phyloP scores from a whole-genome alignment of 2,888 invertebrate species.

The Caenorhabditis angaria region DNA sequence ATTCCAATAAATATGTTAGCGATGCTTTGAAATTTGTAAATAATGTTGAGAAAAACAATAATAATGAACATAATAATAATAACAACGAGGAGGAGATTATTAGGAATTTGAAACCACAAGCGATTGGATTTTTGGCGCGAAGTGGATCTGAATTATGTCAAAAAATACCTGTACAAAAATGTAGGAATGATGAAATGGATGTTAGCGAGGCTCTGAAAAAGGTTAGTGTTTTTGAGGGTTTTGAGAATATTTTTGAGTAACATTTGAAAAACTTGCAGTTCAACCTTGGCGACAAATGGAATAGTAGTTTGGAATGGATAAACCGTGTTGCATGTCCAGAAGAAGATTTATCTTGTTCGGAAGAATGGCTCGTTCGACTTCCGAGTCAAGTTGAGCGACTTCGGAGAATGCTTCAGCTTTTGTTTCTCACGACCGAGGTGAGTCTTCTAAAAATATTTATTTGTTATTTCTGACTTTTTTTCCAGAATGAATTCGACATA shows the following conservation, averaged over 20 bases:
- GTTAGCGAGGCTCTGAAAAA: conserved; percentile 42
- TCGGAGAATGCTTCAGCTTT: conserved; percentile 51
- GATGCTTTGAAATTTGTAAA: neutral
- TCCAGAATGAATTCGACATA: conserved; percentile 40
- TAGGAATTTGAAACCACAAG: conserved; percentile 35
- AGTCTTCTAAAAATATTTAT: neutral
- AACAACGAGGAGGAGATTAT: conserved; percentile 28
- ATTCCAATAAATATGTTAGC: conserved; percentile 48
- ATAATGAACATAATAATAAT: neutral
- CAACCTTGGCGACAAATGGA: conserved; percentile 61
- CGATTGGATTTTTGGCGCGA: conserved; percentile 33
- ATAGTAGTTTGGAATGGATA: conserved; percentile 60
- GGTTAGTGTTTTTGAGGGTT: conserved; percentile 12
- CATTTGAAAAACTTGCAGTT: no score
- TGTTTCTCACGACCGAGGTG: conserved; percentile 58
- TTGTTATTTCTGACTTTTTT: conserved; percentile 7
- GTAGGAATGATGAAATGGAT: conserved; percentile 29
- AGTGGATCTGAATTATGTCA: conserved; percentile 42
- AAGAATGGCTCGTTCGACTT: conserved; percentile 51
- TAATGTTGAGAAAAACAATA: neutral
- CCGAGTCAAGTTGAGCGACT: conserved; percentile 58
- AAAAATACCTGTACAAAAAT: conserved; percentile 36
- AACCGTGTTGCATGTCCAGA: conserved; percentile 59
- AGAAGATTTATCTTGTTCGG: conserved; percentile 59
- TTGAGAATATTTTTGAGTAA: neutral